These are phyloP conservation scores for Cirrhinus mrigala DNA, from an alignment of 2,797 vertebrate species.

Conservation along the genomic window DNA sequence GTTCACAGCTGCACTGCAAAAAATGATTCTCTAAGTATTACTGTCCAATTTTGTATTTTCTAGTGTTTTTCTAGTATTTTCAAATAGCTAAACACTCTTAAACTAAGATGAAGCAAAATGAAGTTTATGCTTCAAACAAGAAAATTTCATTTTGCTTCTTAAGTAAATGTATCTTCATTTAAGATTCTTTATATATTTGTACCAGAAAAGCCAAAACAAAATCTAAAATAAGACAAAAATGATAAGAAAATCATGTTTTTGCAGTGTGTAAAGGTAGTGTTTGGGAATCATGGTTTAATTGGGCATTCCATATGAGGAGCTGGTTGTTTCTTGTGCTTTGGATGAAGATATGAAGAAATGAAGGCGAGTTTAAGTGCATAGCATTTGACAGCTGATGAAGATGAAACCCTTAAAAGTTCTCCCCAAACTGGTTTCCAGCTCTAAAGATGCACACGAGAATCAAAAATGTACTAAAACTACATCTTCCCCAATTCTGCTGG, in stretches of 20 bases:
- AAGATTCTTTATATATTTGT: neutral
- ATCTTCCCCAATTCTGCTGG: neutral
- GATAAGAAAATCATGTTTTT: neutral
- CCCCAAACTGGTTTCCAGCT: neutral
- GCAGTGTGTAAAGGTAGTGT: neutral
- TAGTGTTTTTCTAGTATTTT: neutral
- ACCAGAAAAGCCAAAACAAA: neutral
- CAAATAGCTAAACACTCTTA: neutral
- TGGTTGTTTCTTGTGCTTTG: slow-evolving; percentile 45
- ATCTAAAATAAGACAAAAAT: neutral
- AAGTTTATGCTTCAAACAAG: neutral
- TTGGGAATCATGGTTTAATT: slow-evolving; percentile 4
- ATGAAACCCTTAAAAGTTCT: slow-evolving; percentile 22
- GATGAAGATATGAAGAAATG: slow-evolving; percentile 23
- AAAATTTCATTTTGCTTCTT: neutral
- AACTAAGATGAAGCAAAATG: neutral
- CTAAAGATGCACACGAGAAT: neutral
- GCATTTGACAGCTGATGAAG: slow-evolving; percentile 49
- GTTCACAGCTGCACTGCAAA: neutral
- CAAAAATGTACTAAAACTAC: neutral
- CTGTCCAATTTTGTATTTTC: neutral
- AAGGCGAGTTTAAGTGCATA: slow-evolving; percentile 56
- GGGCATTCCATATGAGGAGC: neutral
- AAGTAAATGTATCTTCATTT: neutral
- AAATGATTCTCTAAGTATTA: neutral